Evolutionary conservation across 2,888 invertebrate species (phyloP).

Genomic region (Rotaria socialis): DNA sequence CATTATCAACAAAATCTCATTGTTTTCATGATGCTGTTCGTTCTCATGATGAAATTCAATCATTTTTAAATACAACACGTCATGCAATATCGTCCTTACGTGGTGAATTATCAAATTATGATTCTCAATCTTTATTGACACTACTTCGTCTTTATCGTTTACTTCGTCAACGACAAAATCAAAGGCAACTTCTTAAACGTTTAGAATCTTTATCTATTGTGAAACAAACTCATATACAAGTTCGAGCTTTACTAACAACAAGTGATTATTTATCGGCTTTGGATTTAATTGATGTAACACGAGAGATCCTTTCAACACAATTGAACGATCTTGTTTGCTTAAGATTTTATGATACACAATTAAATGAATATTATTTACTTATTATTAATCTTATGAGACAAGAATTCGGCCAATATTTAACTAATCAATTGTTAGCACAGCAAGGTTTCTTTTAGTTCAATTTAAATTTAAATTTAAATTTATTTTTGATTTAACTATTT

Average conservation of each 20-base stretch:
- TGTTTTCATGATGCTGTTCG: constrained; percentile 97
- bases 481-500: not conserved
- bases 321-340: constrained; percentile 73
- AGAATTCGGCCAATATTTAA: constrained; percentile 68
- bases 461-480: not conserved
- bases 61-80: constrained; percentile 70
- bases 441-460: not conserved
- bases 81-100: constrained; percentile 54
- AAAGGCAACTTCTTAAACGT: constrained; percentile 51
- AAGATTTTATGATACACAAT: constrained; percentile 86
- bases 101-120: constrained; percentile 48
- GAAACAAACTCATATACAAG: constrained; percentile 93
- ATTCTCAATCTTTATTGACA: constrained; percentile 41
- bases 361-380: constrained; percentile 86
- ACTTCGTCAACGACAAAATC: constrained; percentile 35
- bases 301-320: constrained; percentile 83
- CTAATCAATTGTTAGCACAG: not conserved
- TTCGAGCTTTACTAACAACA: constrained; percentile 84
- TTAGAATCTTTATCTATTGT: constrained; percentile 87
- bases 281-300: constrained; percentile 90
- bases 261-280: constrained; percentile 94
- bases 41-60: constrained; percentile 92
- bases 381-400: constrained; percentile 93
- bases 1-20: constrained; percentile 86
- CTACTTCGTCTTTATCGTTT: constrained; percentile 35